Conservation (phyloP, 2,797 vertebrate genomes). For the Muscicapa striata region DNA sequence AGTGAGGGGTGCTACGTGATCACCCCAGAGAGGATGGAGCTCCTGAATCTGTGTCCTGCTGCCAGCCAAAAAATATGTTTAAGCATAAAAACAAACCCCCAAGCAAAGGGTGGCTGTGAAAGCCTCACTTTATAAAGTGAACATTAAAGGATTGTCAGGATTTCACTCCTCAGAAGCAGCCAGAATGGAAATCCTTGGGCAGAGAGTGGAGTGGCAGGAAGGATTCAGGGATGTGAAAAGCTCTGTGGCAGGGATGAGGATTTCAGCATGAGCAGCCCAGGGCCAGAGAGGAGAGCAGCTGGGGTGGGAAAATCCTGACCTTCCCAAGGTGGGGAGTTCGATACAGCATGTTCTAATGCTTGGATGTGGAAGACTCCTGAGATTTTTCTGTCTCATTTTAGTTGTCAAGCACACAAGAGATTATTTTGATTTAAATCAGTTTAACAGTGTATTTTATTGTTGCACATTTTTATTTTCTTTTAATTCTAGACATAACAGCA, state of each 20-base stretch:
- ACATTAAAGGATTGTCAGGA: neutral
- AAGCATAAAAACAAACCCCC: neutral
- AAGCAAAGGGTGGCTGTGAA: conserved; percentile 1
- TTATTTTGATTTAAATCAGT: neutral
- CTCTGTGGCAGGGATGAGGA: neutral
- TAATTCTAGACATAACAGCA: neutral
- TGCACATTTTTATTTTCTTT: conserved; percentile 17
- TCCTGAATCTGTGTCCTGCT: neutral
- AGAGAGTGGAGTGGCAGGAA: neutral
- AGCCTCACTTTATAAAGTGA: neutral
- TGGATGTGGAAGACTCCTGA: neutral
- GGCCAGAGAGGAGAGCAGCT: neutral
- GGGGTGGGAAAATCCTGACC: neutral
- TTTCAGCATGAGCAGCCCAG: fast-evolving
- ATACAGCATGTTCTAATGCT: neutral
- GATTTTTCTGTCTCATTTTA: neutral
- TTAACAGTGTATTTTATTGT: neutral
- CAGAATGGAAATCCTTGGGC: neutral
- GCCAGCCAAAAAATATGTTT: neutral
- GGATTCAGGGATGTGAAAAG: neutral
- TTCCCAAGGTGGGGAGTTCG: neutral
- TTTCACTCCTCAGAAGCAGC: neutral
- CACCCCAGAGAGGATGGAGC: neutral
- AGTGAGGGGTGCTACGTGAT: conserved; percentile 54
- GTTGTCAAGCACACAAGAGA: neutral